Conservation (phyloP, 2,888 invertebrate species). For the Drosophila atroscutellata region DNA sequence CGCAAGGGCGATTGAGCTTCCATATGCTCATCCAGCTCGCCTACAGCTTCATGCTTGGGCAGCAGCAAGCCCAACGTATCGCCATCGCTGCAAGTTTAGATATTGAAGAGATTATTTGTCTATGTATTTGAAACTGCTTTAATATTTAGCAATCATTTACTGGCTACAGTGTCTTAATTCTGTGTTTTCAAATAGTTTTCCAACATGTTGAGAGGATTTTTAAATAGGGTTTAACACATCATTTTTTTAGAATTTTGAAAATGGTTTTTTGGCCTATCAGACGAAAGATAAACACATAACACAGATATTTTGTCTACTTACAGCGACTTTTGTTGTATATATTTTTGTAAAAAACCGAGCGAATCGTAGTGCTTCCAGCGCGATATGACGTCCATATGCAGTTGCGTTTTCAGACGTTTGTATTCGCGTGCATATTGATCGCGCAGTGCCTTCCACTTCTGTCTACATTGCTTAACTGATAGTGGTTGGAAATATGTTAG, state of each 20-base stretch:
- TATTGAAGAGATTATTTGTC: neutral
- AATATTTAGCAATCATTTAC: neutral
- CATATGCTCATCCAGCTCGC: conserved; percentile 73
- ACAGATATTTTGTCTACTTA: conserved; percentile 46
- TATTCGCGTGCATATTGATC: conserved; percentile 83
- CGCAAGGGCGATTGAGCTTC: conserved; percentile 30
- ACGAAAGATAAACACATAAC: neutral
- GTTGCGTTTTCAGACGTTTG: conserved; percentile 79
- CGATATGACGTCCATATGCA: conserved; percentile 68
- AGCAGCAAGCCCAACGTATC: conserved; percentile 70
- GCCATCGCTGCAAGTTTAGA: conserved; percentile 55
- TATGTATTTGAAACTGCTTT: conserved; percentile 23
- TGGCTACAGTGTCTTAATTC: neutral
- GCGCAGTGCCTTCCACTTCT: conserved; percentile 83
- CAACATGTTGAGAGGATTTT: neutral
- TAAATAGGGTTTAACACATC: neutral
- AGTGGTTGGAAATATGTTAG: neutral
- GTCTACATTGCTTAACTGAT: conserved; percentile 82
- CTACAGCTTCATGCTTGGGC: conserved; percentile 70
- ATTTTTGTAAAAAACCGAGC: conserved; percentile 79
- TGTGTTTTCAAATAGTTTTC: neutral
- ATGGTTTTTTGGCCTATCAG: neutral
- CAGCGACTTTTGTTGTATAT: conserved; percentile 80
- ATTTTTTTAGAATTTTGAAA: neutral
- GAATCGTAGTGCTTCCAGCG: conserved; percentile 84